phyloP scores from a whole-genome alignment of 2,888 invertebrate genomes.

The Oligia latruncula region DNA sequence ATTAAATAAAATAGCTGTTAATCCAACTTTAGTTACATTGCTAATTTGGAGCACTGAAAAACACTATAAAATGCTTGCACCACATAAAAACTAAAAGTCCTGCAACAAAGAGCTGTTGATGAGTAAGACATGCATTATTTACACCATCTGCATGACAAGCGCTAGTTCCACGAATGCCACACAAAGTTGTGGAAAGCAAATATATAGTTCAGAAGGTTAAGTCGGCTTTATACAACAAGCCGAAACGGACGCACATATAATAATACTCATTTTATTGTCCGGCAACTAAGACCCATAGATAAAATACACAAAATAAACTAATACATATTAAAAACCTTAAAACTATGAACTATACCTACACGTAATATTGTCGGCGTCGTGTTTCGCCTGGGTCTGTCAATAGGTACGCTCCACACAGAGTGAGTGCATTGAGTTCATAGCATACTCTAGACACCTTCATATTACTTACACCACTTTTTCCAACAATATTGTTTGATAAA shows the following conservation, averaged over 20 bases:
- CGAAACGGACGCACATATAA: not conserved
- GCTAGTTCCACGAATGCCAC: slow-evolving; percentile 32
- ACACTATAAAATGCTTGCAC: slow-evolving; percentile 1
- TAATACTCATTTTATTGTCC: no score
- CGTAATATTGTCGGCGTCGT: no score
- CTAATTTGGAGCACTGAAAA: not conserved
- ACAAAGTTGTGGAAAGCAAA: slow-evolving; percentile 28
- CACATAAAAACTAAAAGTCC: slow-evolving; percentile 23
- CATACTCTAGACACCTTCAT: not conserved
- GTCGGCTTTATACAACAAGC: rapidly evolving
- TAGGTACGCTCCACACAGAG: not conserved
- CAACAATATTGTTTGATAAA: no score
- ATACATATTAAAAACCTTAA: no score
- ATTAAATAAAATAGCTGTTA: not conserved
- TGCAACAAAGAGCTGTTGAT: slow-evolving; percentile 39
- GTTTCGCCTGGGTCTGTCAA: no score
- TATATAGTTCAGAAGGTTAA: slow-evolving; percentile 24
- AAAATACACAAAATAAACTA: no score
- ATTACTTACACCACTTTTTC: no score
- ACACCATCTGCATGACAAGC: slow-evolving; percentile 53
- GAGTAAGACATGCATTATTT: slow-evolving; percentile 59
- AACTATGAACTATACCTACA: no score
- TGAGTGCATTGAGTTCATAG: not conserved
- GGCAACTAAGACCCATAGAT: no score
- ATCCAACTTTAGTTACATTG: not conserved